Base-by-base conservation (phyloP, 2,113 vertebrate species). In the Urocolius indicus region DNA sequence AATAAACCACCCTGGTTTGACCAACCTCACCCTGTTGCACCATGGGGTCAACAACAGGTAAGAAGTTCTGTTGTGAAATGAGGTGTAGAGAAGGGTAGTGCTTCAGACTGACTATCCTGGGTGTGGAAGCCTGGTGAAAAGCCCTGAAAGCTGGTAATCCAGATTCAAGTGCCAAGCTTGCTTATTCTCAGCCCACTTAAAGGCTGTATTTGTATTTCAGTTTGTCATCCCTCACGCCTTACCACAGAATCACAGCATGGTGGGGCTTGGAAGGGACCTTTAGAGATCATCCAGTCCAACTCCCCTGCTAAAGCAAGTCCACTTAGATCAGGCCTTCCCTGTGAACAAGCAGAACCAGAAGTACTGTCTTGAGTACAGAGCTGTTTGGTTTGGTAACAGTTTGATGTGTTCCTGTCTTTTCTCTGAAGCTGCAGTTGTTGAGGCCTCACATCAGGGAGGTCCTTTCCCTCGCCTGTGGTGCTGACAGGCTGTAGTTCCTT, bases 1-100 rank as follows among this genome's bases (percentile, higher is more conserved):
- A 98, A 97, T 93, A 99, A 99, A 94, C 98, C 99, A 2, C 98
- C 98, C 1, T 99, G 99, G 99, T 99, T 99, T 74, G 99, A 99
- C 23, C 98, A 99, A 10, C 99, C 99, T 61, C 99, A 99, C 81
- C 98, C 98, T 4, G 98, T 99, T 43, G 98, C 98, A 1, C 98
- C 98, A 0, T 99, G 99, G 99, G 98, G 98, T 59, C 98, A 98
- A 21, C 98, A 98, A 34, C 99, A 99, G 97, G 98, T 98, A 96
- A 54, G 61, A 36, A 69, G 19, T 1, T 0, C 1, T 1, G 20
- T 23, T 79, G n/a, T 63, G 86, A 22, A 38, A 57, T 6, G 2
- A 8, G 23, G 2, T 3, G 10, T 3, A 14, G 49, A 62, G 57
- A 68, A 46, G 72, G 69, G 11, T 22, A 20, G 36, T 46, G 77